A percentile compares a stretch with the other conserved stretches of the same genome.
These are phyloP conservation scores for Eumeta japonica DNA, from an alignment of 1,140 invertebrate genomes.

Conservation along the genomic window DNA sequence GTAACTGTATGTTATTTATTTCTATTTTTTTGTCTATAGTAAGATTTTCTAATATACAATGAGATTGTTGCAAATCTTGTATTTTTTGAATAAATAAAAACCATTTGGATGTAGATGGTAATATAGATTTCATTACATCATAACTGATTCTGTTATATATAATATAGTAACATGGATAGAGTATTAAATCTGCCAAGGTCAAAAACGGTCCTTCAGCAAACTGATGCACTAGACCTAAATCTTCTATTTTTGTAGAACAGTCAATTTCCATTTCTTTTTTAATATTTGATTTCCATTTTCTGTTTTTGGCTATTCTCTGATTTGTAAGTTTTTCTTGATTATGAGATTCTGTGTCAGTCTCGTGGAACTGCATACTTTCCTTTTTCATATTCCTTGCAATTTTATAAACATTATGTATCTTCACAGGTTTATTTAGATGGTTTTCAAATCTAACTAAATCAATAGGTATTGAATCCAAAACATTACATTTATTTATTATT, in stretches of 20 bases:
- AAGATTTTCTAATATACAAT: background rate
- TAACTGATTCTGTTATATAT: constrained; percentile 59
- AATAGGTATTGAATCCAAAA: constrained; percentile 23
- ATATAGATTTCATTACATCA: constrained; percentile 47
- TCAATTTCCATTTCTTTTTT: constrained; percentile 32
- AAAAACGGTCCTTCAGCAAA: constrained; percentile 83
- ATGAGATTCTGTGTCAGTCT: background rate
- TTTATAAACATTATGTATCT: constrained; percentile 86
- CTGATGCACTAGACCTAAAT: constrained; percentile 64
- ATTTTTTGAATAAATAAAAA: constrained; percentile 55
- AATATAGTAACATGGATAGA: constrained; percentile 71
- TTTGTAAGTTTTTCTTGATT: constrained; percentile 19
- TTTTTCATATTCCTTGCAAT: constrained; percentile 61
- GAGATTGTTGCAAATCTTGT: constrained; percentile 19
- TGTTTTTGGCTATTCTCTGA: constrained; percentile 27
- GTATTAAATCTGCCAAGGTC: constrained; percentile 81
- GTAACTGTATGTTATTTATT: constrained; percentile 21
- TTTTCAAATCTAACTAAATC: constrained; percentile 76
- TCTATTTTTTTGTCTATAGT: constrained; percentile 3
- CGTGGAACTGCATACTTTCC: constrained; percentile 30
- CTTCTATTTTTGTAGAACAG: constrained; percentile 47
- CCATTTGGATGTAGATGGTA: constrained; percentile 72
- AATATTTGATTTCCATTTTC: constrained; percentile 51
- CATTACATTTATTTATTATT: constrained; percentile 16
- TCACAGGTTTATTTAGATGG: constrained; percentile 81